phyloP scores from a whole-genome alignment of 2,797 vertebrate genomes.

The Bradypodion pumilum region DNA sequence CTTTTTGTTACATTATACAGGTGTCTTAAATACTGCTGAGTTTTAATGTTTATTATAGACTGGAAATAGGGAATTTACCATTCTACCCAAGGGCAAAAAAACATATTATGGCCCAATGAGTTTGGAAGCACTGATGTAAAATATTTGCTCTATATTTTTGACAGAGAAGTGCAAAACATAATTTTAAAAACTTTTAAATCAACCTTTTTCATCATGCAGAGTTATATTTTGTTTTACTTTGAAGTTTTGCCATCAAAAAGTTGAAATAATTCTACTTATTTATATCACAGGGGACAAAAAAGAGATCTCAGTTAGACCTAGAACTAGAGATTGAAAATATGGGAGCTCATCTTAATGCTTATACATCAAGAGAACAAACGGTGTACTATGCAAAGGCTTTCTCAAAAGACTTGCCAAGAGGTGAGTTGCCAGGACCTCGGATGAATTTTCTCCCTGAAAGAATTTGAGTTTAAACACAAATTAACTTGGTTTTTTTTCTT shows the following conservation, averaged over 20 bases:
- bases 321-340: slow-evolving; percentile 99
- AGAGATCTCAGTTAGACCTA: slow-evolving; percentile 94
- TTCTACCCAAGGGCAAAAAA: too few relatives aligned
- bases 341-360: slow-evolving; percentile 96
- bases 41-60: not conserved
- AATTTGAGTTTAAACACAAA: not conserved
- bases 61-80: not conserved
- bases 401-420: slow-evolving; percentile 93
- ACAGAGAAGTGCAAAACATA: not conserved
- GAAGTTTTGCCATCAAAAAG: not conserved
- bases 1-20: too few relatives aligned
- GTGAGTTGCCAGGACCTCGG: slow-evolving; percentile 55
- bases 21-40: not conserved
- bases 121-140: not conserved
- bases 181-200: not conserved
- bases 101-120: not conserved
- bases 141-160: not conserved
- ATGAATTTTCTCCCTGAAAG: not conserved
- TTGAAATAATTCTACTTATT: slow-evolving; percentile 19
- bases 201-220: not conserved
- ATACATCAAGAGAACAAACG: slow-evolving; percentile 95
- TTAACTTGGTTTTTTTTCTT: not conserved
- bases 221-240: not conserved
- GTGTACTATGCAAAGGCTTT: slow-evolving; percentile 99
- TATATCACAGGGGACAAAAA: slow-evolving; percentile 90